Base-by-base conservation (phyloP, 2,888 invertebrate genomes). In the Xanthostigma xanthostigma region DNA sequence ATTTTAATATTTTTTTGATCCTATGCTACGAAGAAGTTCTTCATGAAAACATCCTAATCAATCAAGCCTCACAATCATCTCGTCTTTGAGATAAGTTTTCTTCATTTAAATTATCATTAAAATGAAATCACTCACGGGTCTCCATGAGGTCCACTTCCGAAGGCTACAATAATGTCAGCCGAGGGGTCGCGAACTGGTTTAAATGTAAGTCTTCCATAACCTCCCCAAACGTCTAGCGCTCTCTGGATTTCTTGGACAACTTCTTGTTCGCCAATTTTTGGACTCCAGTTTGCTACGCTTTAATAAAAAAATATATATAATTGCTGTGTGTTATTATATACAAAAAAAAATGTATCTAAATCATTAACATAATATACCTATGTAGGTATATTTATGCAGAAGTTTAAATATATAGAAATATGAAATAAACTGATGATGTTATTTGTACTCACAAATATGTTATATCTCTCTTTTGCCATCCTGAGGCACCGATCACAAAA, bases 121-220 rank as follows among this genome's bases (percentile, higher is more conserved):
- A 27, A 27, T 27, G 27, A 52, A n/a, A 36, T 47, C 39, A 57
- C 66, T 66, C 57, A 81, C 79, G 73, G 72, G 59, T 87, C 86
- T 1, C 82, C 84, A 57, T 87, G 87, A 54, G 77, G 70, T 38
- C 74, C 73, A 33, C 72, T 70, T 2, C 76, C 81, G 67, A 89
- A 90, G 2, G 76, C 73, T 14, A 89, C 74, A 49, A 79, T 73
- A 53, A 90, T 87, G 61, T 89, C 86, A 0, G 86, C 84, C 9
- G 72, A 67, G 1, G 73, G 72, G 48, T 69, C 63, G 6, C 66
- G 62, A 12, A 69, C 60, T 50, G 68, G 68, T 11, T 64, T 60
- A 62, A 85, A 83, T 46, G 60, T 67, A 8, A 85, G 67, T 35
- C 73, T 69, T 6, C 78, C 79, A 59, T 82, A 79, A 14, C 71